Base-by-base conservation (phyloP, 2,797 vertebrate species). In the Threskiornis aethiopicus region DNA sequence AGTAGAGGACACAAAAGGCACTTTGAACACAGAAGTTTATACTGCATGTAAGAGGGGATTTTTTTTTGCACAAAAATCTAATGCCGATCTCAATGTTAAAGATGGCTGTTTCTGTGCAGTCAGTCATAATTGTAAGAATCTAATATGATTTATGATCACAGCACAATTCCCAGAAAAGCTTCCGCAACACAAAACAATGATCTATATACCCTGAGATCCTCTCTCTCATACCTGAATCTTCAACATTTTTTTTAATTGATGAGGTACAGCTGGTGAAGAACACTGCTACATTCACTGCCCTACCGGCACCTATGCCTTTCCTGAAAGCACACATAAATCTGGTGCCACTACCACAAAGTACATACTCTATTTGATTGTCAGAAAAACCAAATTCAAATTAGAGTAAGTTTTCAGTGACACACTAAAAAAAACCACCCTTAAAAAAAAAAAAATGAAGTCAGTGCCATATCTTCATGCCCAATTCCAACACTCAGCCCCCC, bases 1-100 rank as follows among this genome's bases (percentile, higher is more conserved):
- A 84, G 77, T 9, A 95, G 21, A 90, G 80, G 90, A 77, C 92
- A 93, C 80, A 84, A 47, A 51, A 93, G 55, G 39, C 87, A 84
- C 81, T 28, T 26, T 11, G 10, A 79, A 62, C 35, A 72, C 26
- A 37, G 10, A 76, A 51, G 11, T 54, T 72, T 7, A 14, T 31
- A 20, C 1, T 22, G 16, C 31, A 5, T 14, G 2, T 5, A 58
- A 58, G 31, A 69, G 26, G 22, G 5, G 46, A 73, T 28, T 28
- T 39, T 84, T 39, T 84, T 55, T 80, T 85, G 76, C 64, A 83
- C 28, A 59, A 81, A 54, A 84, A 59, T 11, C 55, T 52, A 51
- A 16, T 2, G n/a, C 76, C 52, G 58, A 59, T 47, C 37, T 42
- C 59, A 29, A 14, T 8, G 37, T 54, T 54, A 54, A 33, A 58